These are phyloP conservation scores for Collichthys lucidus DNA, from an alignment of 2,113 vertebrate genomes.

Conservation along the genomic window DNA sequence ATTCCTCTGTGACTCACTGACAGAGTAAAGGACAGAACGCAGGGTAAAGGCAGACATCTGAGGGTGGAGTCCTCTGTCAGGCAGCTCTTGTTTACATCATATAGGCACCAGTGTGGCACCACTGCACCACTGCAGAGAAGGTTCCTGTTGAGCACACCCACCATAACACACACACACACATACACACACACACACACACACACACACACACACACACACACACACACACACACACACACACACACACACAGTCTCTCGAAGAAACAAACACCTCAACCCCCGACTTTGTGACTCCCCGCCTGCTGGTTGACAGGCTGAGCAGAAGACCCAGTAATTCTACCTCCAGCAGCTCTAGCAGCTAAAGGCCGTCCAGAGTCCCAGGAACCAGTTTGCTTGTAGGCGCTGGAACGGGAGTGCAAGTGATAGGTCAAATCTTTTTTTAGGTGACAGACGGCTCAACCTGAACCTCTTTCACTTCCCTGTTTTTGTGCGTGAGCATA, in stretches of 20 bases:
- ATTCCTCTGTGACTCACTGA: slow-evolving; percentile 16
- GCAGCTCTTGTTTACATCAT: slow-evolving; percentile 53
- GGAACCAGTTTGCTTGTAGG: background rate
- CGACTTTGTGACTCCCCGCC: slow-evolving; percentile 11
- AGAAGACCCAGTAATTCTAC: slow-evolving; percentile 58
- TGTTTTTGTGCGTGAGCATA: slow-evolving; percentile 1
- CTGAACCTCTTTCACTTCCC: slow-evolving; percentile 33
- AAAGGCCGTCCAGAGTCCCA: slow-evolving; percentile 7
- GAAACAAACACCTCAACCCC: slow-evolving; percentile 23
- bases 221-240: slow-evolving; percentile 10
- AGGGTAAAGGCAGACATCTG: slow-evolving; percentile 13
- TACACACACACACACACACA: slow-evolving; percentile 13
- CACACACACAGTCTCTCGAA: background rate
- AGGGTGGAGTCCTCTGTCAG: slow-evolving; percentile 43
- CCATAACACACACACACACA: slow-evolving; percentile 18
- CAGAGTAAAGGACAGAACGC: slow-evolving; percentile 8
- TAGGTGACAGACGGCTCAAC: slow-evolving; percentile 8
- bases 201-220: slow-evolving; percentile 13
- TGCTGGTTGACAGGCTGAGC: slow-evolving; percentile 1
- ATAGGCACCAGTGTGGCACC: slow-evolving; percentile 48
- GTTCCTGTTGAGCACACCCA: slow-evolving; percentile 16
- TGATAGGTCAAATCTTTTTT: slow-evolving; percentile 30
- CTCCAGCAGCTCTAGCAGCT: slow-evolving; percentile 17
- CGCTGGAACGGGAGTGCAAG: background rate
- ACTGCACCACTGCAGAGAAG: slow-evolving; percentile 62